Evolutionary conservation across 2,888 invertebrate species (phyloP), one percentile per base, ranked within the genome.

Genomic region (Diadegma fenestrale): DNA sequence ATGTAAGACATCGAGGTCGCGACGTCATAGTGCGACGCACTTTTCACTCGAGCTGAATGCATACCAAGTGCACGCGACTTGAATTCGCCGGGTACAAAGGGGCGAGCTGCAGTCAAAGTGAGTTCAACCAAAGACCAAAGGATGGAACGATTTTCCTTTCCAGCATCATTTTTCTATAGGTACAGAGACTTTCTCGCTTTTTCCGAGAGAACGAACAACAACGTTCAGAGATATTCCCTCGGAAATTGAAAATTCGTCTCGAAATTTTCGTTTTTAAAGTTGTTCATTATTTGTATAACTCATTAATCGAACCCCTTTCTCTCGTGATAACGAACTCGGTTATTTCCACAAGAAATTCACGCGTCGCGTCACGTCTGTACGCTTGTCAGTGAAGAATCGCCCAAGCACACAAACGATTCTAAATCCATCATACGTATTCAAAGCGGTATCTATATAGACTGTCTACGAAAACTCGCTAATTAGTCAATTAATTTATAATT

Each of bases 401-500:
- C 48, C 30, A 22, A 30, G 63, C n/a, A 0, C 58, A 58, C 72
- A 51, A n/a, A 51, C 41, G 41, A 64, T 63, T 37, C 41, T 41
- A 48, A 79, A 71, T 79, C 22, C n/a, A n/a, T 66, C 69, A 37
- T 58, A 14, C 48, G 61, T 63, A 37, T 22, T 26, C 48, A n/a
- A 14, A 17, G 43, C 12, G 54, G 22, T 22, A 43, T 51, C 14
- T 26, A 37, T 26, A 37, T n/a, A 61, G 43, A 30, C 10, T 33
- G 78, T 80, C 71, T 86, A 86, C 86, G 88, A 87, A 88, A 87
- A 85, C 82, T 87, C 82, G 85, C 86, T 89, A 90, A 90, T 90
- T 89, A 90, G 89, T 88, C 89, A 85, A 88, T 89, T 89, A 88
- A 89, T 88, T 87, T 86, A 85, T n/a, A 58, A 81, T 81, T 75